These are phyloP conservation scores for Chirona hameri DNA, from an alignment of 2,888 invertebrate genomes.

Conservation along the genomic window DNA sequence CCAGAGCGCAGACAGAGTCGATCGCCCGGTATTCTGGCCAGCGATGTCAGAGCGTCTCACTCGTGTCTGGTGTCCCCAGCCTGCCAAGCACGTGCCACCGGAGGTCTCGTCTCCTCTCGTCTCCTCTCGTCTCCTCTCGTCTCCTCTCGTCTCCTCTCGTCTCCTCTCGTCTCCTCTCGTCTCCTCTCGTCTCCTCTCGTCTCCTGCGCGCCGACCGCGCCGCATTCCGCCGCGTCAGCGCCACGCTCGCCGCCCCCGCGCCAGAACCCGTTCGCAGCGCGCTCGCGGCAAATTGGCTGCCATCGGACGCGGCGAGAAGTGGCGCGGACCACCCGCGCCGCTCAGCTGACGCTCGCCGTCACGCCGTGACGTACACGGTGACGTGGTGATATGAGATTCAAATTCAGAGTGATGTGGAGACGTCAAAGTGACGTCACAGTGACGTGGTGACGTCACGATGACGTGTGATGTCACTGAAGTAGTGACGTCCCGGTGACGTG, in stretches of 20 bases:
- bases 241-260: not conserved
- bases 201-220: not conserved
- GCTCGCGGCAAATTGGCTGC: not conserved
- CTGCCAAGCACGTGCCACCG: too few relatives aligned
- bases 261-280: not conserved
- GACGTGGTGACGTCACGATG: not conserved
- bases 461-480: not conserved
- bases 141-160: not conserved
- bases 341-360: not conserved
- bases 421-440: not conserved
- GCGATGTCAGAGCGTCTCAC: not conserved
- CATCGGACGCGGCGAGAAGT: not conserved
- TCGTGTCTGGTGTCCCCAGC: too few relatives aligned
- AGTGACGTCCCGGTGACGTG: too few relatives aligned
- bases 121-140: not conserved
- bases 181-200: not conserved
- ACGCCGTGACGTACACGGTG: too few relatives aligned
- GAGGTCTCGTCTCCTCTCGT: not conserved
- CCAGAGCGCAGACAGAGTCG: too few relatives aligned
- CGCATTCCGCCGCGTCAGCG: slow-evolving; percentile 6
- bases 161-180: not conserved
- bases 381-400: not conserved
- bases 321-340: slow-evolving; percentile 12
- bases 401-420: too few relatives aligned
- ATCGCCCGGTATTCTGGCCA: not conserved